Percentiles rank a stretch among this genome's conserved stretches.
These are phyloP conservation scores for Chymomyza fuscimana DNA, from an alignment of 2,888 invertebrate species.

Conservation along the genomic window DNA sequence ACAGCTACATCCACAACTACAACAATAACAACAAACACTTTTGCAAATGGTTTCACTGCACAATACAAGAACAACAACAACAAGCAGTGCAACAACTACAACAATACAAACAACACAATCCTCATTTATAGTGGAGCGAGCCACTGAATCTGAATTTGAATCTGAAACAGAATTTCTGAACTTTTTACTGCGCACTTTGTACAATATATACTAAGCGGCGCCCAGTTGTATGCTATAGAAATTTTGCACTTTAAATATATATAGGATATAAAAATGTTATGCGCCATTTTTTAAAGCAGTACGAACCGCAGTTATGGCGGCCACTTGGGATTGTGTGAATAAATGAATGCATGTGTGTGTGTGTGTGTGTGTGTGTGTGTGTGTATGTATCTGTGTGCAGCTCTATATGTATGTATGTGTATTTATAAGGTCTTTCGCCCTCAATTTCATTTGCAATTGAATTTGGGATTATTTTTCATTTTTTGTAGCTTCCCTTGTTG, in stretches of 20 bases:
- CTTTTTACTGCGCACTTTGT: not conserved
- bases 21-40: no score
- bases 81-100: conserved; percentile 15
- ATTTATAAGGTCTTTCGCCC: conserved; percentile 62
- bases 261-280: not conserved
- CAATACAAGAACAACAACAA: conserved; percentile 8
- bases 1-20: conserved; percentile 12
- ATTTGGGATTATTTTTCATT: conserved; percentile 76
- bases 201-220: conserved; percentile 33
- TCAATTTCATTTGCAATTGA: conserved; percentile 76
- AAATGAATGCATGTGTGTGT: conserved; percentile 15
- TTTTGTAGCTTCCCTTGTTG: conserved; percentile 49
- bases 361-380: conserved; percentile 24
- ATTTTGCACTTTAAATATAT: conserved; percentile 21
- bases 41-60: no score
- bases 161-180: not conserved
- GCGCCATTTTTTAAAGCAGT: not conserved
- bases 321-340: conserved; percentile 1
- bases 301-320: not conserved
- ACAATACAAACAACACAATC: conserved; percentile 15
- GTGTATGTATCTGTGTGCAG: conserved; percentile 37
- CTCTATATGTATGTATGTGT: conserved; percentile 11
- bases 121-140: no score
- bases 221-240: conserved; percentile 44
- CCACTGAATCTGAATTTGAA: not conserved